Conservation (phyloP, 2,113 vertebrate species). For the Saccopteryx bilineata region DNA sequence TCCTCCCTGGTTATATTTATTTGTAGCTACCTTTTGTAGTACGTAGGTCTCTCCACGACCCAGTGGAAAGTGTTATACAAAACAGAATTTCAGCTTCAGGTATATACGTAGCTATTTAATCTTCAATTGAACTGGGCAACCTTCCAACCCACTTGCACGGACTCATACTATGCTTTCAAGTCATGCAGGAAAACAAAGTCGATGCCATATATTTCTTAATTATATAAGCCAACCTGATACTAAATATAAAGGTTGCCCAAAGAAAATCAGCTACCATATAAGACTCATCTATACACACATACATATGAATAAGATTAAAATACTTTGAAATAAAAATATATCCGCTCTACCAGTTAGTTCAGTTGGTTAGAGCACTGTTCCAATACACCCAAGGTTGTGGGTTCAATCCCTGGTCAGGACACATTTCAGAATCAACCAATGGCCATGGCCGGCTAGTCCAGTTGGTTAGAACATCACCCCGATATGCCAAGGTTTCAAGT, state of each 20-base stretch:
- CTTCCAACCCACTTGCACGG: not conserved
- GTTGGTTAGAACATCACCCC: too few species aligned
- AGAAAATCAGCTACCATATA: not conserved
- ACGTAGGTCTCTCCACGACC: not conserved
- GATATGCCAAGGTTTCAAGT: too few species aligned
- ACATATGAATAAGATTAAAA: not conserved
- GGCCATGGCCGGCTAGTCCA: too few species aligned
- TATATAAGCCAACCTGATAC: not conserved
- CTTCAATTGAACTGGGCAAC: not conserved
- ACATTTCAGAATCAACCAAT: too few species aligned
- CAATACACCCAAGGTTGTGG: too few species aligned
- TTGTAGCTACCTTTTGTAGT: not conserved
- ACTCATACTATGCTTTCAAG: constrained; percentile 3
- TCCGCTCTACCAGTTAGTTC: too few species aligned
- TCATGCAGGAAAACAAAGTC: not conserved
- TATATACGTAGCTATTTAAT: constrained; percentile 16
- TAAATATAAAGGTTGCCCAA: not conserved
- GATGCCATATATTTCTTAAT: not conserved
- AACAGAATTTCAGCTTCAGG: constrained; percentile 9
- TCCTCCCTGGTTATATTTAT: not conserved
- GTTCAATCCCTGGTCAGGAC: too few species aligned
- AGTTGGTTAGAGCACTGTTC: too few species aligned
- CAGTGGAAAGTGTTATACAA: not conserved
- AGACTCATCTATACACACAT: not conserved
- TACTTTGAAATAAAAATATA: not conserved